phyloP scores from a whole-genome alignment of 2,888 invertebrate species.

The Germaria angustata region DNA sequence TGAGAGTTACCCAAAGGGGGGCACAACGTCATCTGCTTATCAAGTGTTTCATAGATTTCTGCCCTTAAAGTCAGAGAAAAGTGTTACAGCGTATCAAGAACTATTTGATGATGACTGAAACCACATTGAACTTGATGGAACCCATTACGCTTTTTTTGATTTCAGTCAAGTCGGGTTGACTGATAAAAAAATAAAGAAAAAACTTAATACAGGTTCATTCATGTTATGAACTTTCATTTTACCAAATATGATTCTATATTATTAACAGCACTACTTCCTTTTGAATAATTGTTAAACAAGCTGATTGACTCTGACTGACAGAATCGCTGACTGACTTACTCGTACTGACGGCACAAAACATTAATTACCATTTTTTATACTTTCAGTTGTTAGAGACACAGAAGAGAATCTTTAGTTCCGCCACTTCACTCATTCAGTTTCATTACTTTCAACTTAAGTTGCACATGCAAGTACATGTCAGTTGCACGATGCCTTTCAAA shows the following conservation, averaged over 20 bases:
- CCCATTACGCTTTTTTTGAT: too few relatives aligned
- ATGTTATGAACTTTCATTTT: too few relatives aligned
- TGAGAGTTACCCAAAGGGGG: too few relatives aligned
- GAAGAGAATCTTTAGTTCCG: slow-evolving; percentile 26
- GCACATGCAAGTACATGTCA: not conserved
- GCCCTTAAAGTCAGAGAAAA: too few relatives aligned
- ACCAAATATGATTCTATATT: slow-evolving; percentile 13
- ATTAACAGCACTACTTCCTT: slow-evolving; percentile 42
- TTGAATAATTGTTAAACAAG: not conserved
- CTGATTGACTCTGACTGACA: not conserved
- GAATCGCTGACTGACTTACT: not conserved
- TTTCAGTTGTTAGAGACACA: not conserved
- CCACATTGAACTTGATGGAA: too few relatives aligned
- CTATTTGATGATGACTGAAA: too few relatives aligned
- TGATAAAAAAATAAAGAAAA: too few relatives aligned
- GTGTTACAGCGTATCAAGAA: too few relatives aligned
- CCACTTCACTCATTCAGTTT: not conserved
- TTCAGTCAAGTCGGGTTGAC: too few relatives aligned
- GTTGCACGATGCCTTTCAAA: not conserved
- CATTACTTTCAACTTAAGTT: not conserved
- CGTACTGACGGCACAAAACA: slow-evolving; percentile 18
- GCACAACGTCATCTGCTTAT: too few relatives aligned
- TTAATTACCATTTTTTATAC: slow-evolving; percentile 25
- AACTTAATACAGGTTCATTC: too few relatives aligned
- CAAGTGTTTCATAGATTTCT: too few relatives aligned